Base-by-base conservation (phyloP, 53 echinoderm and acorn worm species). In the Antedon mediterranea region DNA sequence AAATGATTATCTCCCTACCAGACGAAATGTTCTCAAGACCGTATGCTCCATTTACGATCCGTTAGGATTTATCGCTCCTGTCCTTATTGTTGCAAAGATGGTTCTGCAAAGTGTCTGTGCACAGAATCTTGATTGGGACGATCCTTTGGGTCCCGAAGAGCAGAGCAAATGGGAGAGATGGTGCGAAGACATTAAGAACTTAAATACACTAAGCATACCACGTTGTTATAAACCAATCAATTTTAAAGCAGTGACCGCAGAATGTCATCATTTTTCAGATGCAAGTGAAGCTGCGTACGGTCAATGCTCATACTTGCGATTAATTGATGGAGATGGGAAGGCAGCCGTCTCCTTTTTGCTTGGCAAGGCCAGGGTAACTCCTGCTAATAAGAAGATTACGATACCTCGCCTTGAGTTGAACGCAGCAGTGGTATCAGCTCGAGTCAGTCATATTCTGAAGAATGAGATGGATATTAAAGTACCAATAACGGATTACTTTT, bases 201-300 rank as follows among this genome's bases (percentile, higher is more conserved):
- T 82, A 32, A 34, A 82, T 23, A 37, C 28, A 28, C 13, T 83
- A 30, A 32, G 74, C 15, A 72, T 83, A 26, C 72, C 57, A 30
- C 74, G 83, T 33, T 82, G 82, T n/a, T 86, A 71, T 79, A 86
- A 86, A 43, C 82, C 86, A 11, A 5, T 43, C 0, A 27, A 72
- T 13, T 86, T 86, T 72, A 32, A 31, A 32, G 34, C 71, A 70
- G 33, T 43, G 37, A 0, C 8, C 7, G 74, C 33, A 4, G 87
- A 83, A 20, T 37, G 79, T 8, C 88, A 87, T 78, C 84, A 87
- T 34, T 87, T 84, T 79, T 82, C 79, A 0, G 86, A 89, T 34
- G 89, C 86, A 15, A 89, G 89, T 43, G 72, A 71, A 28, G 77
- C 32, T 20, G 86, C 86, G 3, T 89, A 89, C 71, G 89, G 86